Base-by-base conservation (phyloP, 1,140 invertebrate species). In the Drosophila erecta region DNA sequence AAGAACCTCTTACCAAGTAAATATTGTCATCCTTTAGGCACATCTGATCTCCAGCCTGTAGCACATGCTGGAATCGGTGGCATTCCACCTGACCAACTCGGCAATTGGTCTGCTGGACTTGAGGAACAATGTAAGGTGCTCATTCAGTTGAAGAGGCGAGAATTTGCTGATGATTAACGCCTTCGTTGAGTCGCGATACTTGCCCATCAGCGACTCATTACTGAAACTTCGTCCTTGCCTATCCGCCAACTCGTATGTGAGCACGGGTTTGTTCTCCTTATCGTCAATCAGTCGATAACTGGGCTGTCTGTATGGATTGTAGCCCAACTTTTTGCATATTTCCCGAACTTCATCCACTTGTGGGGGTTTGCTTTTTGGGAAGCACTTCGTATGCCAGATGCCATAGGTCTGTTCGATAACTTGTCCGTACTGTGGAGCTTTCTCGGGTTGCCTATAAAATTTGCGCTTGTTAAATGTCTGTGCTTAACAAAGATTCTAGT, bases 331-430 rank as follows among this genome's bases (percentile, higher is more conserved):
- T 33, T 78, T 43, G 71, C 93, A 94, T 22, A 94, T 92, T 27
- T 92, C 61, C 11, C 92, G 85, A 35, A 94, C 76, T 59, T 93
- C 90, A 2, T 50, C 50, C 0, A 65, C 56, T 24, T 91, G 78
- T 11, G 93, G 90, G 1, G 90, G 92, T 6, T 56, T 35, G n/a
- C 75, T 81, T 58, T 83, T 74, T 4, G 92, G 80, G 37, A 94
- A 94, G 79, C 95, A 95, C 64, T 94, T 93, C 0, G 93, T 90
- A 54, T 95, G 93, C 94, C 94, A 95, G 24, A 94, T 89, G 4
- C 95, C 95, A 38, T 93, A 93, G 2, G 92, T 93, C 43, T 93
- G 91, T 10, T 92, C 89, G 27, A 94, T 90, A 0, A 95, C 92
- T 84, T 95, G 94, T 2, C 94, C 94, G 17, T 85, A 92, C 37